Evolutionary conservation across 2,113 vertebrate species (phyloP), one percentile per base, ranked within the genome.

Genomic region (Microcebus murinus): DNA sequence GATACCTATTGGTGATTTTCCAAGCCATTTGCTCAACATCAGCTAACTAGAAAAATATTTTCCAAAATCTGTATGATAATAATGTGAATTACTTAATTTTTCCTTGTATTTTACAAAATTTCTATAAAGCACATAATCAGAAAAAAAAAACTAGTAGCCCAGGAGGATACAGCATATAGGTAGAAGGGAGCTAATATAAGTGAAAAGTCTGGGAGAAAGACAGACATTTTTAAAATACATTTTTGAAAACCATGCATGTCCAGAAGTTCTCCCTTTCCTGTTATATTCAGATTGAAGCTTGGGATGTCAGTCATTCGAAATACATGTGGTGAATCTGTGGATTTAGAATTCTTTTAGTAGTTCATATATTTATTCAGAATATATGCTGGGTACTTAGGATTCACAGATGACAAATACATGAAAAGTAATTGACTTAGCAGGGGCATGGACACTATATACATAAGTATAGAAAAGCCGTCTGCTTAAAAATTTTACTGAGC

Each of bases 91-190:
- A 71, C 31, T 70, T 93, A 42, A 48, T 74, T 76, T 83, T 63
- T 20, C 18, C 25, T 74, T 61, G 25, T 80, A 71, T 63, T 93
- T 84, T 93, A 45, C 45, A 90, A 93, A 90, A 31, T 90, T 90
- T 71, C 63, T 73, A 48, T 48, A 71, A 45, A n/a, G 17, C 6
- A 39, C 61, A 88, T 42, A 80, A 65, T 84, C 87, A 95, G 20
- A 27, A 48, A 55, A 87, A 87, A 84, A 65, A 83, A 50, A 50
- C 42, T 1, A 55, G 15, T 18, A 55, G 52, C 52, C 45, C 12
- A 27, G 25, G 50, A 74, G 25, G 7, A 15, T 59, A 10, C 2
- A 55, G 21, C 31, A 7, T 21, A 3, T 52, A 12, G 36, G 25
- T 42, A 59, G 55, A 65, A n/a, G 27, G 15, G 5, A 59, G 12